Base-by-base conservation (phyloP, 64 coral and sea anemone species). In the Pocillopora damicornis region DNA sequence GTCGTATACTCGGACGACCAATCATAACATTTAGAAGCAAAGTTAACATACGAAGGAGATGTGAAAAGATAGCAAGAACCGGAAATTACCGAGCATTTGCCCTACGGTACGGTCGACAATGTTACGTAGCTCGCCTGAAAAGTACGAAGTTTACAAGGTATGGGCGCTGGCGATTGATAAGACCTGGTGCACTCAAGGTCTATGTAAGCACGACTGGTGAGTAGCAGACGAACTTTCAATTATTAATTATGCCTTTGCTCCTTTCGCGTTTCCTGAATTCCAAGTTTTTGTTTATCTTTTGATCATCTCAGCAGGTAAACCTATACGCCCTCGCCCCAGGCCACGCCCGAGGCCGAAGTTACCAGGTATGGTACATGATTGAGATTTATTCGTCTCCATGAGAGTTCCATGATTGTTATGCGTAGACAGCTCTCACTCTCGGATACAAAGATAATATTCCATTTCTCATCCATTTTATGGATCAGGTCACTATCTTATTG, bases 131-230 rank as follows among this genome's bases (percentile, higher is more conserved):
- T 11, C 80, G 63, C 15, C 66, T 83, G 9, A 18, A 25, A 16
- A 63, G 80, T 34, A 68, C 35, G 45, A 83, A 68, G 35, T 83
- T 67, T n/a, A 68, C 63, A 3, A 68, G 34, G 26, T 83, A 83
- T 83, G 80, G 61, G 30, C 79, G 59, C 2, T 63, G 79, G 26
- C 23, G 13, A 81, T 36, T 26, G 12, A 61, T 26, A 3, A 81
- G 15, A 63, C 60, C 34, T 18, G 60, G 79, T 16, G 58, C 79
- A 4, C 22, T 81, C 35, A 13, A 83, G 66, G 63, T 83, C 34
- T 83, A 9, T 11, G 9, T 20, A 66, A 42, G 62, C 1, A 83
- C 63, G 15, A 36, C n/a, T 1, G 61, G 61, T 83, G 45, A 17
- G 80, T 1, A 51, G 3, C 42, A 7, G 42, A 51, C 42, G 7